Conservation (phyloP, 2,797 vertebrate species). For the Labroides dimidiatus region DNA sequence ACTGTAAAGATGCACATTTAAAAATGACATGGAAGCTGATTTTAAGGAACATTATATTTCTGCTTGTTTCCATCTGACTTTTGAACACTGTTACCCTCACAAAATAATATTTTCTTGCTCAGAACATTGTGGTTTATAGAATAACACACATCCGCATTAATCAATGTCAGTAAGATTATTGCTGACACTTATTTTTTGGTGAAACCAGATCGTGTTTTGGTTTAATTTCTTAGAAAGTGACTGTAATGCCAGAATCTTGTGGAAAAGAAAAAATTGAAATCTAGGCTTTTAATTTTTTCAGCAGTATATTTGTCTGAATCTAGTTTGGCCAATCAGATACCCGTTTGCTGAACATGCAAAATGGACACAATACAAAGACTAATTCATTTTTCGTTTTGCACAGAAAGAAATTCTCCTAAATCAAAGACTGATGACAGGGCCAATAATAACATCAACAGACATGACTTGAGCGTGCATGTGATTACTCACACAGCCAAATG, state of each 20-base stretch:
- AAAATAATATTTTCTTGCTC: not conserved
- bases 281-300: constrained; percentile 15
- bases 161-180: constrained; percentile 14
- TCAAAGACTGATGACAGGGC: constrained; percentile 39
- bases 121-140: constrained; percentile 16
- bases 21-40: not conserved
- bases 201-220: constrained; percentile 11
- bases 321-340: constrained; percentile 40
- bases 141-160: constrained; percentile 3
- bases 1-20: no score
- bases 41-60: not conserved
- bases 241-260: not conserved
- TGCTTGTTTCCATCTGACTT: not conserved
- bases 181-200: constrained; percentile 30
- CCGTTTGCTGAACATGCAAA: constrained; percentile 28
- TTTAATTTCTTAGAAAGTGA: constrained; percentile 35
- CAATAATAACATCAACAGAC: constrained; percentile 51
- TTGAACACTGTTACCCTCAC: not conserved
- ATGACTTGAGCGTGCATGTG: constrained; percentile 17
- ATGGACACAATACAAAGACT: constrained; percentile 29
- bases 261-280: constrained; percentile 23
- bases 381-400: constrained; percentile 41
- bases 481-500: not conserved
- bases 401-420: constrained; percentile 34
- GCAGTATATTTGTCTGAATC: constrained; percentile 26